Percentiles rank a stretch among this genome's conserved stretches.
These are phyloP conservation scores for Montipora sp. DNA, from an alignment of 64 coral and sea anemone genomes.

Conservation along the genomic window DNA sequence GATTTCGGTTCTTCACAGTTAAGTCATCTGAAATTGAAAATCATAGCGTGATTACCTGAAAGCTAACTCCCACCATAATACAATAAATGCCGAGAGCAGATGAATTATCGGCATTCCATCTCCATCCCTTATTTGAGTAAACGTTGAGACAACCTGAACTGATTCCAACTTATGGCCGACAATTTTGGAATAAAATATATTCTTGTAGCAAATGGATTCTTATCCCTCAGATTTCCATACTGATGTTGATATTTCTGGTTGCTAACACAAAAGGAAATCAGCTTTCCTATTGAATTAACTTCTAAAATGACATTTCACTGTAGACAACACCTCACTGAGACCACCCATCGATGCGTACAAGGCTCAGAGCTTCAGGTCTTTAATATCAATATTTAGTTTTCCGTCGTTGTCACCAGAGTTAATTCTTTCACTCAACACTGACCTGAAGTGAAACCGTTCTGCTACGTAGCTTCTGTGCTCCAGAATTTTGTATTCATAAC, in stretches of 20 bases:
- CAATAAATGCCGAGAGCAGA: not conserved
- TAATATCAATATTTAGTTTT: not conserved
- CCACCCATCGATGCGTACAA: not conserved
- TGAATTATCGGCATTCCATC: not conserved
- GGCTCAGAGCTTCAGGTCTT: not conserved
- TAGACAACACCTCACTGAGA: not conserved
- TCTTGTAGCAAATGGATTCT: not conserved
- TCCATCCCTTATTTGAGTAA: not conserved
- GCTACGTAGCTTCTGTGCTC: not conserved
- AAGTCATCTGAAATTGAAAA: slow-evolving; percentile 10
- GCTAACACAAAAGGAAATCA: not conserved
- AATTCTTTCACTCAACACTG: not conserved
- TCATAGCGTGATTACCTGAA: not conserved
- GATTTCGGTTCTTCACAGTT: not conserved
- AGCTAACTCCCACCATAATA: not conserved
- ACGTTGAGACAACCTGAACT: not conserved
- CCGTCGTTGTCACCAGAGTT: not conserved
- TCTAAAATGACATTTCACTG: not conserved
- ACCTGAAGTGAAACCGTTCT: not conserved
- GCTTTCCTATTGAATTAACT: not conserved
- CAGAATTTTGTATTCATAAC: not conserved
- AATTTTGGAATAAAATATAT: not conserved
- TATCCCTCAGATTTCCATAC: not conserved
- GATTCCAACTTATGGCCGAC: not conserved
- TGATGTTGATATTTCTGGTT: not conserved